Percentiles rank a stretch among this genome's conserved stretches.
Conservation (phyloP, 2,797 vertebrate species). For the Synaphobranchus kaupii region DNA sequence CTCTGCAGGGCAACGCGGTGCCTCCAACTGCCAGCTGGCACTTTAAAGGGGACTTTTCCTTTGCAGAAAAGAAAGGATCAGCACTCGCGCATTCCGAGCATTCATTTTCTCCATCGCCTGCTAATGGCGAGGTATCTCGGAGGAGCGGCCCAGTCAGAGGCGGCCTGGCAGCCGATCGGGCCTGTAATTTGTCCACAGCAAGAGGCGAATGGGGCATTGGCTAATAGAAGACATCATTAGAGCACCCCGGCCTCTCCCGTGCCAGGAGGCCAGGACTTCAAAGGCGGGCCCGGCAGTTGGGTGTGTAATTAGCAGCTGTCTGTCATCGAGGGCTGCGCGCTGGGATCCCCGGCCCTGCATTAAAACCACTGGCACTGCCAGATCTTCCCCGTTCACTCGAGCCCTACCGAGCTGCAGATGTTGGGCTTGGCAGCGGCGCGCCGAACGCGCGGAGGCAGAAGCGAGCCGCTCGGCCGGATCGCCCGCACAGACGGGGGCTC, state of each 20-base stretch:
- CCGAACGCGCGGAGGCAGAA: conserved; percentile 20
- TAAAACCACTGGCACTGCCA: conserved; percentile 37
- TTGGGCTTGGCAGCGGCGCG: conserved; percentile 46
- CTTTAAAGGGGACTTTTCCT: not conserved
- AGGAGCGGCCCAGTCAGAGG: conserved; percentile 45
- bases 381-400: conserved; percentile 7
- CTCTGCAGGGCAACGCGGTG: not conserved
- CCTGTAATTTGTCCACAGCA: conserved; percentile 66
- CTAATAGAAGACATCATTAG: conserved; percentile 41
- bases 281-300: conserved; percentile 24
- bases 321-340: conserved; percentile 32
- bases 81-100: conserved; percentile 54
- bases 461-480: not conserved
- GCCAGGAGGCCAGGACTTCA: conserved; percentile 20
- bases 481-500: not conserved
- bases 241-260: conserved; percentile 47
- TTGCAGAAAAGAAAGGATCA: conserved; percentile 49
- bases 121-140: conserved; percentile 49
- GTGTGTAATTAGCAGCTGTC: conserved; percentile 53
- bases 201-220: conserved; percentile 40
- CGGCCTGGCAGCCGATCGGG: conserved; percentile 53
- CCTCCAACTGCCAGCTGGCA: not conserved
- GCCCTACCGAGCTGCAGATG: conserved; percentile 48
- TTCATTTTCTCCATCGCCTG: conserved; percentile 63
- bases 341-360: conserved; percentile 40